Evolutionary conservation across 1,140 invertebrate species (phyloP).

Genomic region (Zaprionus vittiger): DNA sequence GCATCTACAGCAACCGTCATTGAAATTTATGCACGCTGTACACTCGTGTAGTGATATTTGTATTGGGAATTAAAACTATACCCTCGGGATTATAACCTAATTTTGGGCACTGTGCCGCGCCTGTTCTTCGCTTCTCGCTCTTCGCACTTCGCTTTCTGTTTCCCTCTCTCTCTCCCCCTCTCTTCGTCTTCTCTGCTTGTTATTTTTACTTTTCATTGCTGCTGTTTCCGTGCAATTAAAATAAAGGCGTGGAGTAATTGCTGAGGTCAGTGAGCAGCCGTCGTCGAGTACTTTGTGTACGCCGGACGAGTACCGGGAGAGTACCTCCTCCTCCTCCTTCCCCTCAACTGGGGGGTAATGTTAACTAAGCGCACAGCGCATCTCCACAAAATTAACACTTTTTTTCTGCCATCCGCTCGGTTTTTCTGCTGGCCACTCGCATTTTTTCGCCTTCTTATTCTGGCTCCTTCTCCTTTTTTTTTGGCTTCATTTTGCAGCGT

Average conservation of each 20-base stretch:
- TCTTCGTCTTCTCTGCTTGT: slow-evolving; percentile 5
- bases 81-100: slow-evolving; percentile 80
- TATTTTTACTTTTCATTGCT: slow-evolving; percentile 80
- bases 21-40: slow-evolving; percentile 83
- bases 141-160: slow-evolving; percentile 17
- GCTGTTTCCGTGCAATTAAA: slow-evolving; percentile 81
- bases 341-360: slow-evolving; percentile 51
- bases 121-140: slow-evolving; percentile 24
- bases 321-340: neutral
- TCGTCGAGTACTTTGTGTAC: slow-evolving; percentile 36
- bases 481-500: slow-evolving; percentile 44
- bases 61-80: slow-evolving; percentile 83
- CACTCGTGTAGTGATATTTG: slow-evolving; percentile 82
- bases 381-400: slow-evolving; percentile 74
- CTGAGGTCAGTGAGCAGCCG: slow-evolving; percentile 73
- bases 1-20: slow-evolving; percentile 56
- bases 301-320: neutral
- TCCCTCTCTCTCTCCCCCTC: slow-evolving; percentile 9
- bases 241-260: slow-evolving; percentile 83
- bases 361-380: slow-evolving; percentile 71
- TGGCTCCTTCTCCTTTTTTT: neutral
- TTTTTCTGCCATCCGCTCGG: slow-evolving; percentile 43
- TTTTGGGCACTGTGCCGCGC: slow-evolving; percentile 57
- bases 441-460: slow-evolving; percentile 4
- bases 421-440: slow-evolving; percentile 14